Evolutionary conservation across 1,140 invertebrate genomes (phyloP).

Genomic region (Hylyphantes graminicola): DNA sequence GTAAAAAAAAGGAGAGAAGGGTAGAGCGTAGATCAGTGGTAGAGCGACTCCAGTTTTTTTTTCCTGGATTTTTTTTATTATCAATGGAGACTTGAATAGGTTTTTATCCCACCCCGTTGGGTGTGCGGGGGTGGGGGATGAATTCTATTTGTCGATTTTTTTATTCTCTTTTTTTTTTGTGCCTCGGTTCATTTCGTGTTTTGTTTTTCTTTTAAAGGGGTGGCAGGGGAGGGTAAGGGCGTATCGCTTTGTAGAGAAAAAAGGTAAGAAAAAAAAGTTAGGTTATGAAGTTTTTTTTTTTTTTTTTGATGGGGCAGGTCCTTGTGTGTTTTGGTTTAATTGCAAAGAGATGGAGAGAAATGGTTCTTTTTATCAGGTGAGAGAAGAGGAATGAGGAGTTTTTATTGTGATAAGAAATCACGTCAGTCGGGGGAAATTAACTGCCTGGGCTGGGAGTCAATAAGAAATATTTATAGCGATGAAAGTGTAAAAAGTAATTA

Average conservation of each 20-base stretch:
- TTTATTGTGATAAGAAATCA: neutral
- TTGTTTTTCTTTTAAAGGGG: too few species aligned
- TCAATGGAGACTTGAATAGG: conserved; percentile 32
- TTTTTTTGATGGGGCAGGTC: too few species aligned
- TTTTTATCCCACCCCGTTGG: conserved; percentile 15
- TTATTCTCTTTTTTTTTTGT: conserved; percentile 1
- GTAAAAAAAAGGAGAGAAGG: conserved; percentile 7
- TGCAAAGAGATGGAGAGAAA: too few species aligned
- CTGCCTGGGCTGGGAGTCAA: neutral
- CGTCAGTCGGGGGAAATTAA: neutral
- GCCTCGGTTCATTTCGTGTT: neutral
- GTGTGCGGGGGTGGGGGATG: neutral
- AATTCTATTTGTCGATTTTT: neutral
- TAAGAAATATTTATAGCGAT: too few species aligned
- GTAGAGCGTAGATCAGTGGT: neutral
- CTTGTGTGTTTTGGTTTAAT: too few species aligned
- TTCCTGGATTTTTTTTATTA: neutral
- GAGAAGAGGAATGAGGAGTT: too few species aligned
- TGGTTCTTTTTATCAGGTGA: too few species aligned
- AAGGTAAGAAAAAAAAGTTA: too few species aligned
- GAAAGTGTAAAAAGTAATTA: too few species aligned
- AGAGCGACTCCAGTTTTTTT: conserved; percentile 24
- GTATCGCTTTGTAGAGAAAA: too few species aligned
- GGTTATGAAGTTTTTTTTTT: too few species aligned
- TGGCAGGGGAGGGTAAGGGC: too few species aligned